Percentiles rank a stretch among this genome's conserved stretches.
phyloP scores from a whole-genome alignment of 2,113 vertebrate genomes.

The Gadus macrocephalus region DNA sequence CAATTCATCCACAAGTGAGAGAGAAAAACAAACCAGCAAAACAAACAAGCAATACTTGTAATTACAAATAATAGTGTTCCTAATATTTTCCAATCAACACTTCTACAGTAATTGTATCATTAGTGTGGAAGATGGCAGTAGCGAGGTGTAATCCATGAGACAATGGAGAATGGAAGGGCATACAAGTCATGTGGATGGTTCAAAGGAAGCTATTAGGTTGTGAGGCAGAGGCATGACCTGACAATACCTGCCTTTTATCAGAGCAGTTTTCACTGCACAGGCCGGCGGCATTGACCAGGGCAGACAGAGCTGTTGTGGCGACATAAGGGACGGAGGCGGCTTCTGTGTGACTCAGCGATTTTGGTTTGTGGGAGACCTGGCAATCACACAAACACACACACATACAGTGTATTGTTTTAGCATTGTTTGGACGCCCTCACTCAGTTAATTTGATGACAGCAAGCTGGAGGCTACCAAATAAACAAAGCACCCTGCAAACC shows the following conservation, averaged over 20 bases:
- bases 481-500: slow-evolving; percentile 20
- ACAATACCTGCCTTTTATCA: slow-evolving; percentile 80
- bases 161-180: background rate
- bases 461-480: slow-evolving; percentile 14
- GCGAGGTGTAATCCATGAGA: no score
- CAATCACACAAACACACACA: background rate
- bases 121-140: background rate
- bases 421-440: slow-evolving; percentile 3
- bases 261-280: slow-evolving; percentile 76
- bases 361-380: slow-evolving; percentile 87
- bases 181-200: background rate
- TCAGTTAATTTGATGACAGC: slow-evolving; percentile 12
- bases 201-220: background rate
- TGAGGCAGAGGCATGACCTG: background rate
- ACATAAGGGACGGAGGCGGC: slow-evolving; percentile 90
- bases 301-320: slow-evolving; percentile 83
- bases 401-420: slow-evolving; percentile 8
- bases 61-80: no score
- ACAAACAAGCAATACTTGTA: no score
- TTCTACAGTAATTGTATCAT: no score
- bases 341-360: slow-evolving; percentile 79
- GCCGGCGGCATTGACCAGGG: slow-evolving; percentile 82
- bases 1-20: no score
- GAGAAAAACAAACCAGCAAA: no score
- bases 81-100: no score